Conservation (phyloP, 53 echinoderm and acorn worm genomes). For the Actinopyga echinites region DNA sequence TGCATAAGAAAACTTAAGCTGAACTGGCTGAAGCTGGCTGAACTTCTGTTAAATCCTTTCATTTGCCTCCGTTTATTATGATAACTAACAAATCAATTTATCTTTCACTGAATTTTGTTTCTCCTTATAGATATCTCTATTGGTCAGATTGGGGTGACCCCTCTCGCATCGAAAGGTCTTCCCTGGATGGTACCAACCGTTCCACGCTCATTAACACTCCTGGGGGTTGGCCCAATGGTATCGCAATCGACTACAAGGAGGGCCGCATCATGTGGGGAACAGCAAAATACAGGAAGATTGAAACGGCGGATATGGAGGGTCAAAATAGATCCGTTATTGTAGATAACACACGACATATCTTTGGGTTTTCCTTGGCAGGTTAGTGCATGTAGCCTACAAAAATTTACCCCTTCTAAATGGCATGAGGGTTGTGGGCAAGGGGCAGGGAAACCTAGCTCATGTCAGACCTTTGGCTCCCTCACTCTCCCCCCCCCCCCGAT, state of each 20-base stretch:
- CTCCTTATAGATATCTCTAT: conserved; percentile 84
- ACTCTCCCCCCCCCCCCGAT: too few relatives aligned
- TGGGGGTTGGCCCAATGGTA: conserved; percentile 88
- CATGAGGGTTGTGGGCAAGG: too few relatives aligned
- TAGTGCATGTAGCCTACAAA: background rate
- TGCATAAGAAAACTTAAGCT: too few relatives aligned
- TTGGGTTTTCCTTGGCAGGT: conserved; percentile 90
- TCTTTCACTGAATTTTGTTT: background rate
- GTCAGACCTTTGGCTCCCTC: too few relatives aligned
- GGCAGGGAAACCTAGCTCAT: too few relatives aligned
- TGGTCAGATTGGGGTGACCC: conserved; percentile 92
- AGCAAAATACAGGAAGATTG: conserved; percentile 74
- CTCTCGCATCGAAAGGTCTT: conserved; percentile 82
- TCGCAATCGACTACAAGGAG: conserved; percentile 69
- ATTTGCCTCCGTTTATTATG: too few relatives aligned
- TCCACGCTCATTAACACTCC: conserved; percentile 75
- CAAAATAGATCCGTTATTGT: conserved; percentile 74
- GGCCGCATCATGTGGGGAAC: conserved; percentile 91
- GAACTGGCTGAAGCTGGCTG: too few relatives aligned
- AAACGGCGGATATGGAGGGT: conserved; percentile 78
- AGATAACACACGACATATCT: conserved; percentile 71
- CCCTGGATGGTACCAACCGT: conserved; percentile 79
- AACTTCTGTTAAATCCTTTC: too few relatives aligned
- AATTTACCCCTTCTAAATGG: background rate
- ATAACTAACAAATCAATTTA: too few relatives aligned